Evolutionary conservation across 2,888 invertebrate species (phyloP).

Genomic region (Rhagonycha fulva): DNA sequence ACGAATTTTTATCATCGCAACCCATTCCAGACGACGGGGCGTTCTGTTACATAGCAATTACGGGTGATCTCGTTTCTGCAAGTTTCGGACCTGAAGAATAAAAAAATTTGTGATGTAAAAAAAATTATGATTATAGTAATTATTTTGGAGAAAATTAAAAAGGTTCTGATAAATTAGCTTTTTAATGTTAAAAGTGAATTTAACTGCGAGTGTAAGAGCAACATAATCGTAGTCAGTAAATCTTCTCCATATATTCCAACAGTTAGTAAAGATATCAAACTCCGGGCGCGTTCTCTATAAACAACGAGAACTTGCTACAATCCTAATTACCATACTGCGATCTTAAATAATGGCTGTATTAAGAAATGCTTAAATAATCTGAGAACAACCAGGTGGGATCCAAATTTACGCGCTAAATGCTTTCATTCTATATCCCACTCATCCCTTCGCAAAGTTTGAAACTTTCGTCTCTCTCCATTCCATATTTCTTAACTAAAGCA

Average conservation of each 20-base stretch:
- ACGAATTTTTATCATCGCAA: constrained; percentile 56
- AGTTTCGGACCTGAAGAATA: constrained; percentile 19
- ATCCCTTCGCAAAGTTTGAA: constrained; percentile 10
- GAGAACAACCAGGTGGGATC: constrained; percentile 56
- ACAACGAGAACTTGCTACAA: constrained; percentile 35
- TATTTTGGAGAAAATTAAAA: background rate
- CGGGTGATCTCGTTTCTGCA: constrained; percentile 54
- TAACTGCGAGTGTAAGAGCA: background rate
- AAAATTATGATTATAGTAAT: background rate
- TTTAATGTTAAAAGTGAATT: constrained; percentile 5
- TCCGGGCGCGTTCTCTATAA: constrained; percentile 39
- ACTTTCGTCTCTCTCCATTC: constrained; percentile 19
- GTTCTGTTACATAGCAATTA: constrained; percentile 60
- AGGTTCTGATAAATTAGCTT: background rate
- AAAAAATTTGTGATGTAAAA: background rate
- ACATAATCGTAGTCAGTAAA: constrained; percentile 12
- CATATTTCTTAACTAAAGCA: constrained; percentile 8
- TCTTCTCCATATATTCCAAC: constrained; percentile 29
- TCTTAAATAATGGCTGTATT: constrained; percentile 58
- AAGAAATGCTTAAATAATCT: constrained; percentile 59
- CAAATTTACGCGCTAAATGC: constrained; percentile 55
- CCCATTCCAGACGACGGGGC: constrained; percentile 60
- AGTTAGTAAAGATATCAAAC: constrained; percentile 45
- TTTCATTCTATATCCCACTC: constrained; percentile 49
- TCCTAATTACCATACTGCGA: constrained; percentile 53